phyloP scores from a whole-genome alignment of 2,888 invertebrate genomes.

The Megalurothrips usitatus region DNA sequence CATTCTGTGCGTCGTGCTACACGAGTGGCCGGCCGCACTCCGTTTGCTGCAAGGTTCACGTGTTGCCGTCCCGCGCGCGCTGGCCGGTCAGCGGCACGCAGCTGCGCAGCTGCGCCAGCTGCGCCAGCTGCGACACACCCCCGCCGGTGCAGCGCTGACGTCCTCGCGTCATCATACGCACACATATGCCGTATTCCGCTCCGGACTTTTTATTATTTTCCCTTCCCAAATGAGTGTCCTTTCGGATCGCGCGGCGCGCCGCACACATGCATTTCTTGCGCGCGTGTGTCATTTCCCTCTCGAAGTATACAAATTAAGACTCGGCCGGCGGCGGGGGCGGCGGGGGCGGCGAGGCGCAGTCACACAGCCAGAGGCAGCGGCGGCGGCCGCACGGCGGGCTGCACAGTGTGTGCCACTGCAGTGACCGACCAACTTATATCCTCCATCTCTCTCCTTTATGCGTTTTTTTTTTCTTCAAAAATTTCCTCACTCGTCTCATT shows the following conservation, averaged over 20 bases:
- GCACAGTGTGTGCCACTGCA: neutral
- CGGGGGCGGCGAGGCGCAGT: neutral
- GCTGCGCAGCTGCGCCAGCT: no score
- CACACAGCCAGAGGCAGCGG: neutral
- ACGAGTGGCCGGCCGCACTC: no score
- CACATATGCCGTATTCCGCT: no score
- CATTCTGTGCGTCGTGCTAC: no score
- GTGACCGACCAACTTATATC: neutral
- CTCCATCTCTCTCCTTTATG: neutral
- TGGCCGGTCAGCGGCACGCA: no score
- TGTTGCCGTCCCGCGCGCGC: no score
- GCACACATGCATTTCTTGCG: neutral
- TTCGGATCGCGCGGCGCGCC: neutral
- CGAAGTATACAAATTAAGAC: slow-evolving; percentile 23
- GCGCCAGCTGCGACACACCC: no score
- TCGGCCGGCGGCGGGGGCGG: neutral
- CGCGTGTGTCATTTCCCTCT: neutral
- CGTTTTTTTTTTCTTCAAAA: neutral
- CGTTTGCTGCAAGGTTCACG: no score
- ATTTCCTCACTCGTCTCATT: neutral
- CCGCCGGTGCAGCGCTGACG: no score
- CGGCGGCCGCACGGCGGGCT: no score
- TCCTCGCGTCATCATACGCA: no score
- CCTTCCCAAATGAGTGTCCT: neutral
- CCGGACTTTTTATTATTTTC: neutral